Evolutionary conservation across 2,888 invertebrate species (phyloP), one percentile per base, ranked within the genome.

Genomic region (Tryphoninae sp.): DNA sequence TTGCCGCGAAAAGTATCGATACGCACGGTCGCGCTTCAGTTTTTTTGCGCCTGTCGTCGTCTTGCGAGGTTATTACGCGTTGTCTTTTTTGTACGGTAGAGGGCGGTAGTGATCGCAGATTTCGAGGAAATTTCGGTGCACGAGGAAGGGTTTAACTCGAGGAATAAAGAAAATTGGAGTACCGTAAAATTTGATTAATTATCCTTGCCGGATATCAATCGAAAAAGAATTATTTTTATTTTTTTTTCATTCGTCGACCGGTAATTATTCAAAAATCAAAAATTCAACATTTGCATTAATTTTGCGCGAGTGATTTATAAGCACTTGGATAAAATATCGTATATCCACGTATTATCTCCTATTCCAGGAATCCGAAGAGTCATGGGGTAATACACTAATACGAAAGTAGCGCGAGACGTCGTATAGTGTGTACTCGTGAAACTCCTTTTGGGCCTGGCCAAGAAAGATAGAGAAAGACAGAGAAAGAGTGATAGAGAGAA

Each of bases 1-100:
- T 78, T 83, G 83, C 82, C 78, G 80, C 77, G 83, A 83, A 78
- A 84, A 84, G 84, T 85, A 85, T 85, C 80, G 77, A 83, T 84
- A 83, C 81, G 84, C 84, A 74, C 80, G 80, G 77, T 82, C 83
- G 83, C 83, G 82, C 78, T 83, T 77, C 71, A 83, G 53, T 65
- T 58, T 68, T 68, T 73, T 74, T 67, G 22, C 33, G 13, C 40
- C 69, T 71, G 65, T 76, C 68, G 64, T 75, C 69, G 72, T 61
- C 26, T 71, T 64, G 64, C 22, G 53, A n/a, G n/a, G 19, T 7
- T 53, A 16, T 53, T 13, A 9, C 45, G 13, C 13, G 13, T 45
- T 51, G 16, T 19, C 19, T 68, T 77, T 77, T 77, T 71, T 16
- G 19, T 13, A 49, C 49, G n/a, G 53, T 53, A 13, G 45, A 26